Evolutionary conservation across 2,113 vertebrate species (phyloP).

Genomic region (Castor canadensis): DNA sequence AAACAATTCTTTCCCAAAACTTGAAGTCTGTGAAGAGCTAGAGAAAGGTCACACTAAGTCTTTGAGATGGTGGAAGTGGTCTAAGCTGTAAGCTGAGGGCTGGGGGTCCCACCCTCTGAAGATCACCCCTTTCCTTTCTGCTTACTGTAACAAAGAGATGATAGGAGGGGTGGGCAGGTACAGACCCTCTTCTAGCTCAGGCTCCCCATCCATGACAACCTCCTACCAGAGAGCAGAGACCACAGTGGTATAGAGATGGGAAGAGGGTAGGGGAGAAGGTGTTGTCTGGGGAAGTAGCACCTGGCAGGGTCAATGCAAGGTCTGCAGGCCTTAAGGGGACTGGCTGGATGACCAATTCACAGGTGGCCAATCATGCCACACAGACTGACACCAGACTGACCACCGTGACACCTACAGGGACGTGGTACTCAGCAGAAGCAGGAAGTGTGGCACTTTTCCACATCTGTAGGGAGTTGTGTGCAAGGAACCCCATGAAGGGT

Average conservation of each 20-base stretch:
- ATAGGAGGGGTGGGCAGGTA: accelerated
- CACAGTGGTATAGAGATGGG: accelerated
- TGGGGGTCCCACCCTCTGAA: not conserved
- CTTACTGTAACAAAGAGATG: not conserved
- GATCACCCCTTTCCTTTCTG: not conserved
- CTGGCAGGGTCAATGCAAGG: not conserved
- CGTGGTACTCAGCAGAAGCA: too few species aligned
- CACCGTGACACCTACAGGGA: too few species aligned
- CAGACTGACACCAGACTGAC: too few species aligned
- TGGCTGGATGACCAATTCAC: not conserved
- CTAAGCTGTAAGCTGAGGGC: not conserved
- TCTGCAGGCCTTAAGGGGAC: not conserved
- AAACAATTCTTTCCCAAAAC: not conserved
- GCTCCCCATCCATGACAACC: not conserved
- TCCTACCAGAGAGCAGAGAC: not conserved
- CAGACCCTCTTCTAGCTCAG: not conserved
- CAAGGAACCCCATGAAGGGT: not conserved
- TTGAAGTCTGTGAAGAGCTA: not conserved
- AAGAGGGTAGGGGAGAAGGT: accelerated
- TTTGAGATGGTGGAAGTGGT: not conserved
- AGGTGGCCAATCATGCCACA: not conserved
- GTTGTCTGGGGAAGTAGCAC: not conserved
- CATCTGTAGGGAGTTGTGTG: accelerated
- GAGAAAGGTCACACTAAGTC: not conserved
- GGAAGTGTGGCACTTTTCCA: too few species aligned